Conservation (phyloP, 2,113 vertebrate species). For the Columba janthina region DNA sequence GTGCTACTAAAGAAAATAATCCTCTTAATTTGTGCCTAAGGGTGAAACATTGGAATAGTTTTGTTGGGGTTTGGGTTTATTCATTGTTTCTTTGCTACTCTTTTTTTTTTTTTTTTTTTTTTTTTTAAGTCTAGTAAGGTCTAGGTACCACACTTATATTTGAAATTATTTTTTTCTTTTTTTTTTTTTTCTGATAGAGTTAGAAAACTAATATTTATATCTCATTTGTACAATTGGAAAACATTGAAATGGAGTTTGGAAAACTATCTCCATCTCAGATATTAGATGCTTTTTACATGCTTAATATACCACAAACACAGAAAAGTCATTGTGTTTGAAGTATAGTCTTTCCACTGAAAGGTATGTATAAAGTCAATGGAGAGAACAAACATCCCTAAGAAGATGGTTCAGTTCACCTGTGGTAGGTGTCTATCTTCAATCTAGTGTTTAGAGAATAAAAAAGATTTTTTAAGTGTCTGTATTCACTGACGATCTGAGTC, state of each 20-base stretch:
- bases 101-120: neutral
- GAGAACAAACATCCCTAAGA: neutral
- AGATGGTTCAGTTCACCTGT: neutral
- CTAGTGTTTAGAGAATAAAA: neutral
- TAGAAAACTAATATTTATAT: neutral
- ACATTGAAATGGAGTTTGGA: neutral
- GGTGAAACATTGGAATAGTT: neutral
- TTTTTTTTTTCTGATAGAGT: neutral
- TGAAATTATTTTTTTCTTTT: too few relatives aligned
- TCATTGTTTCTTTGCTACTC: neutral
- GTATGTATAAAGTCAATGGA: neutral
- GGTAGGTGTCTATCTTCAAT: neutral
- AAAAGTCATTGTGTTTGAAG: neutral
- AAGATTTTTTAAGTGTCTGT: neutral
- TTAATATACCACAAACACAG: neutral
- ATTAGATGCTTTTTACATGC: neutral
- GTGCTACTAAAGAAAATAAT: neutral
- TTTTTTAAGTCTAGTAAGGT: neutral
- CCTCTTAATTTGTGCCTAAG: neutral
- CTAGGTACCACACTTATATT: neutral
- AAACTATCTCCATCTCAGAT: neutral
- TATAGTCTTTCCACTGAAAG: neutral
- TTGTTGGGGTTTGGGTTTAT: neutral
- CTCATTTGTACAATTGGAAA: neutral
- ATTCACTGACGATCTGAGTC: neutral